Evolutionary conservation across 1,140 invertebrate genomes (phyloP), one percentile per base, ranked within the genome.

Genomic region (Physella acuta): DNA sequence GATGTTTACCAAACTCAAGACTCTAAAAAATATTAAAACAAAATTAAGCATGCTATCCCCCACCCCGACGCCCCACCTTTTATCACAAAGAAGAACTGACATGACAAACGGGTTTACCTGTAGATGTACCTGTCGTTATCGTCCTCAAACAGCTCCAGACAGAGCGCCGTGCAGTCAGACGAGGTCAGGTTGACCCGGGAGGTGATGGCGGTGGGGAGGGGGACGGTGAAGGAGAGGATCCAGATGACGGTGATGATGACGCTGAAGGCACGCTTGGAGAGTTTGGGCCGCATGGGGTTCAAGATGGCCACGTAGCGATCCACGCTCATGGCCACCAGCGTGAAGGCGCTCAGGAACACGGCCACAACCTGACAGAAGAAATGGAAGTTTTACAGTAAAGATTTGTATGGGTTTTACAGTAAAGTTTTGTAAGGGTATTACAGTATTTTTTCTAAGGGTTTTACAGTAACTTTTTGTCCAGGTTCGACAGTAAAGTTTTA

Each of bases 281-380:
- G 88, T 36, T 92, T 87, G 0, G 93, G 93, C 73, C 89, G 86
- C 31, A 97, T 82, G 0, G 94, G 94, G 86, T 92, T 92, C 86
- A 95, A 90, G 0, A 98, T 95, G 0, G 95, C 94, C n/a, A 97
- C 91, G 82, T 96, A 98, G n/a, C 95, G 88, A 58, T 98, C 95
- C 0, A 93, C 93, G 70, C 92, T 94, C 94, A 98, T 97, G 51
- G 97, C 94, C 64, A 94, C 92, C 14, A 97, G 86, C 75, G 97
- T 94, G 68, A 97, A 92, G 56, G 92, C 94, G 75, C 93, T 94
- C 0, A 95, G 95, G 80, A 97, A 97, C 82, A 97, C 94, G 76
- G 96, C 97, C 44, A 98, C 94, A 31, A 93, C 93, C 0, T 94
- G 96, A 20, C 3, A 36, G 26, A 11, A 36, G 20, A 66, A n/a